These are phyloP conservation scores for Delichon dasypus DNA, from an alignment of 2,797 vertebrate species.

Conservation along the genomic window DNA sequence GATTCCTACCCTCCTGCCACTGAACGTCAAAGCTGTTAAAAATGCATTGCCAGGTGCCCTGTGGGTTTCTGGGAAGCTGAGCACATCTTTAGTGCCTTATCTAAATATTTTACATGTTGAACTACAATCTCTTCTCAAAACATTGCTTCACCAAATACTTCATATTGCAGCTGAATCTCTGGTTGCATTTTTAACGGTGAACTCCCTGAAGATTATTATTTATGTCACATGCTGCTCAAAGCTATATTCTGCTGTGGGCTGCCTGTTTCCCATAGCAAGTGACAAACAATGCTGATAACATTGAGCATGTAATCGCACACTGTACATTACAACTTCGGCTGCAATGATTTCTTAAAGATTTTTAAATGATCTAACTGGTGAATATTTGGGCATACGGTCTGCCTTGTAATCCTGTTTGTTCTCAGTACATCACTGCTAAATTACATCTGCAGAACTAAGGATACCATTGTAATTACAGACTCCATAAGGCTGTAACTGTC, in stretches of 20 bases:
- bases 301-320: constrained; percentile 48
- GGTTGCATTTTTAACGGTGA: background rate
- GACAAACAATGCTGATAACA: constrained; percentile 60
- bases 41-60: background rate
- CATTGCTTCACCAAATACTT: background rate
- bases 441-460: constrained; percentile 34
- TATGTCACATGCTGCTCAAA: constrained; percentile 59
- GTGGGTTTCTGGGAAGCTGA: background rate
- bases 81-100: background rate
- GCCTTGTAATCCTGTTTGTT: constrained; percentile 51
- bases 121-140: constrained; percentile 17
- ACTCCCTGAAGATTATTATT: constrained; percentile 50
- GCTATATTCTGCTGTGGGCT: constrained; percentile 47
- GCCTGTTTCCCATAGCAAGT: constrained; percentile 36
- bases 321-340: constrained; percentile 34
- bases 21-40: constrained; percentile 10
- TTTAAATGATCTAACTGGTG: constrained; percentile 36
- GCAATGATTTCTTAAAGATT: constrained; percentile 67
- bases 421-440: constrained; percentile 32
- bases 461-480: constrained; percentile 45
- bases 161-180: constrained; percentile 10
- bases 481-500: constrained; percentile 55
- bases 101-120: constrained; percentile 49
- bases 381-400: constrained; percentile 35
- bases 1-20: background rate